Evolutionary conservation across 2,888 invertebrate genomes (phyloP).

Genomic region (Stramonita haemastoma): DNA sequence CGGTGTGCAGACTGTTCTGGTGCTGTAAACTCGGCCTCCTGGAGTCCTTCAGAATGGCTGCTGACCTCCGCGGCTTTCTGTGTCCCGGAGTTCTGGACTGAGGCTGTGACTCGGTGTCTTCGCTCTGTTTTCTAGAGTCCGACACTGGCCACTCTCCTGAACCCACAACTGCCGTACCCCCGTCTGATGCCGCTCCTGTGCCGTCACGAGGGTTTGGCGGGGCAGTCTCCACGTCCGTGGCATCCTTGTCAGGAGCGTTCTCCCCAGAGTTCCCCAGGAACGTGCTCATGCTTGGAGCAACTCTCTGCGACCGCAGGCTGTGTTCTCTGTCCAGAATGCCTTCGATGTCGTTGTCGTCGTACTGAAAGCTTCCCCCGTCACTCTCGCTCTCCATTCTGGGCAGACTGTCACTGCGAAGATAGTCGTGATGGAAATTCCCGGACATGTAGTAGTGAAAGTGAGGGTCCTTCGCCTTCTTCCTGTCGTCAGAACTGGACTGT

Average conservation of each 20-base stretch:
- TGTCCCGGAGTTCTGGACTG: not conserved
- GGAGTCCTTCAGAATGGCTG: not conserved
- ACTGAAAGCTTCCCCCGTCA: slow-evolving; percentile 51
- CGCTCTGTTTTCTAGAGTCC: not conserved
- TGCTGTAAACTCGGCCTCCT: not conserved
- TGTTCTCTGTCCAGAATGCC: slow-evolving; percentile 51
- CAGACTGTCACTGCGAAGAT: slow-evolving; percentile 53
- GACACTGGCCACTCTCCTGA: not conserved
- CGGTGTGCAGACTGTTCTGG: not conserved
- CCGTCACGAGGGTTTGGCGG: not conserved
- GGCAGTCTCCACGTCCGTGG: not conserved
- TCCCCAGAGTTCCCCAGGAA: slow-evolving; percentile 17
- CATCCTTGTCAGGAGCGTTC: not conserved
- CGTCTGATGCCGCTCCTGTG: not conserved
- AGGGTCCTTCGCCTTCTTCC: not conserved
- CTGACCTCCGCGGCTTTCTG: slow-evolving; percentile 4
- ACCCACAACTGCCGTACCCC: not conserved
- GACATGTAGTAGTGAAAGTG: slow-evolving; percentile 58
- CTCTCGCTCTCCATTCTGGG: slow-evolving; percentile 54
- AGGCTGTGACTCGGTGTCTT: not conserved
- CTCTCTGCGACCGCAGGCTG: not conserved
- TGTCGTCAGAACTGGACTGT: not conserved
- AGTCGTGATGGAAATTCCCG: slow-evolving; percentile 57
- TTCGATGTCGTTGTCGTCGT: slow-evolving; percentile 61
- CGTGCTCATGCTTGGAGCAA: not conserved